Evolutionary conservation across 2,888 invertebrate genomes (phyloP).

Genomic region (Fragum fragum): DNA sequence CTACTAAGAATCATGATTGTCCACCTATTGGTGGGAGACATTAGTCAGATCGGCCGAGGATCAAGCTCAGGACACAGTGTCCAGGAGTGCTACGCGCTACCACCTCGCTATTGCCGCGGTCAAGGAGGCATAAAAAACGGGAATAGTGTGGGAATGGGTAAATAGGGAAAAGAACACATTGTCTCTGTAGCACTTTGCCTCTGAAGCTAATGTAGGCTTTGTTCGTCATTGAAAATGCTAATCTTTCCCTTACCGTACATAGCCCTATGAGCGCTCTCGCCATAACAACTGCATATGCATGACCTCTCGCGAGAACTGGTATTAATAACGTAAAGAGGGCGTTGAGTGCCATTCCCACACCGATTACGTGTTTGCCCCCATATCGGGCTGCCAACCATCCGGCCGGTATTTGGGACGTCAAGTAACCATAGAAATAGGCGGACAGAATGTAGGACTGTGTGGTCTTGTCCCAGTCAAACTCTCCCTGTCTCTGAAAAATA

Average conservation of each 20-base stretch:
- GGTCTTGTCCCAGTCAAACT: conserved; percentile 75
- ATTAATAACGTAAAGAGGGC: conserved; percentile 78
- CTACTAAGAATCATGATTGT: too few species aligned
- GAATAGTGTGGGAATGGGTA: too few species aligned
- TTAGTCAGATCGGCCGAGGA: too few species aligned
- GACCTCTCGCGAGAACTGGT: conserved; percentile 76
- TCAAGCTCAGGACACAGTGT: too few species aligned
- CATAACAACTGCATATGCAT: conserved; percentile 71
- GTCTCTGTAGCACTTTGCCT: too few species aligned
- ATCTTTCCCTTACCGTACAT: conserved; percentile 74
- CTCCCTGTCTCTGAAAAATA: conserved; percentile 30
- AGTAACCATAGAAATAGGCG: conserved; percentile 78
- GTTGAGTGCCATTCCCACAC: conserved; percentile 80
- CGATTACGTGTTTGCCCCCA: conserved; percentile 84
- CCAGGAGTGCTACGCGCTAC: too few species aligned
- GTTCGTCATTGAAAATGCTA: too few species aligned
- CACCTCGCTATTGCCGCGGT: too few species aligned
- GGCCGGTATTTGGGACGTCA: conserved; percentile 73
- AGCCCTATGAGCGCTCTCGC: conserved; percentile 79
- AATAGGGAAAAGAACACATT: too few species aligned
- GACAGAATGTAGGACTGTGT: conserved; percentile 72
- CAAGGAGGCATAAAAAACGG: too few species aligned
- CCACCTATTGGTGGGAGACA: too few species aligned
- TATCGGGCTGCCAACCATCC: conserved; percentile 74
- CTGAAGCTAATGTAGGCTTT: too few species aligned